Percentiles rank a stretch among this genome's conserved stretches.
These are phyloP conservation scores for Nerophis lumbriciformis DNA, from an alignment of 2,113 vertebrate genomes.

Conservation along the genomic window DNA sequence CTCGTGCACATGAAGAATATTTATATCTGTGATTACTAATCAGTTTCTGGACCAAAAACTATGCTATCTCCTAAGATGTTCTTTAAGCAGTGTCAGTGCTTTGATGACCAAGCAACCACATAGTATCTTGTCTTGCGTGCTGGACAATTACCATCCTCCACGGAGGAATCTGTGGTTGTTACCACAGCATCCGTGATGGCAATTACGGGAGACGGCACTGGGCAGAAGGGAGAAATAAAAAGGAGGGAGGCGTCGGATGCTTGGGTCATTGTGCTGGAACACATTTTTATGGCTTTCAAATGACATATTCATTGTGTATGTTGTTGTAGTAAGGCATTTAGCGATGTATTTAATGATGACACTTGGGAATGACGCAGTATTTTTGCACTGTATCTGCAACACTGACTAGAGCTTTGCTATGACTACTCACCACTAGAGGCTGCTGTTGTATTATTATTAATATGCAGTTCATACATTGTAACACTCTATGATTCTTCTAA, in stretches of 20 bases:
- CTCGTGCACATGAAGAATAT: constrained; percentile 22
- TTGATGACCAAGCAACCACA: constrained; percentile 20
- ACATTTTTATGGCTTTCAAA: constrained; percentile 11
- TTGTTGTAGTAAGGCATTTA: constrained; percentile 7
- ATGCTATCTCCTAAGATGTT: constrained; percentile 2
- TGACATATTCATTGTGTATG: constrained; percentile 33
- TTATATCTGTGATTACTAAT: constrained; percentile 30
- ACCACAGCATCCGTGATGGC: constrained; percentile 21
- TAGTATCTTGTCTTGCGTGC: constrained; percentile 1
- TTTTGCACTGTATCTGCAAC: constrained; percentile 38
- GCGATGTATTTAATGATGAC: constrained; percentile 20
- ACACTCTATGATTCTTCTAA: constrained; percentile 6
- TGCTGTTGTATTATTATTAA: constrained; percentile 37
- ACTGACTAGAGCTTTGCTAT: constrained; percentile 1
- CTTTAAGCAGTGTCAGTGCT: constrained; percentile 6
- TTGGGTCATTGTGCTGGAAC: constrained; percentile 7
- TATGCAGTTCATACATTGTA: neutral
- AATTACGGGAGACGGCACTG: neutral
- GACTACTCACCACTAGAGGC: constrained; percentile 48
- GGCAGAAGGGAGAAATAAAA: constrained; percentile 5
- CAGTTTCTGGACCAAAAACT: constrained; percentile 9
- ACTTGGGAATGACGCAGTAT: constrained; percentile 23
- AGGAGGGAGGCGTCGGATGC: constrained; percentile 5
- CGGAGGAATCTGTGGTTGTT: constrained; percentile 46
- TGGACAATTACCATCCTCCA: neutral